phyloP scores from a whole-genome alignment of 2,113 vertebrate species.

The Murina feae region DNA sequence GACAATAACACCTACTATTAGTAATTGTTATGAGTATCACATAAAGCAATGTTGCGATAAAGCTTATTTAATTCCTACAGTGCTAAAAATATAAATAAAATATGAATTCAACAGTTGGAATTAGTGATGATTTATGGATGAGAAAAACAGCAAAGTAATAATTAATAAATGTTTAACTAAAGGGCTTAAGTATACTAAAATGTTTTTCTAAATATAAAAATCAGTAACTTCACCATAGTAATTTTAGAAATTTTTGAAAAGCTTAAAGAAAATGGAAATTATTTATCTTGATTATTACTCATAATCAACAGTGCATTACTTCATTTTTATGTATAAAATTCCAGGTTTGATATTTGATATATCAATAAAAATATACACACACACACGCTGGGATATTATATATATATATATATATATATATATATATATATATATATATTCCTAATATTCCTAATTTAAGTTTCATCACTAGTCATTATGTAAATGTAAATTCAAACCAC shows the following conservation, averaged over 20 bases:
- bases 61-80: not conserved
- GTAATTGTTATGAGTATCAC: not conserved
- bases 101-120: not conserved
- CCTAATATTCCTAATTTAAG: not conserved
- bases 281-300: not conserved
- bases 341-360: not conserved
- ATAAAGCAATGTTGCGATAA: not conserved
- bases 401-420: not conserved
- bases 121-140: not conserved
- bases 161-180: not conserved
- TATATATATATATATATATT: not conserved
- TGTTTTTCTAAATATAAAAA: not conserved
- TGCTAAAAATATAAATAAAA: not conserved
- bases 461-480: not conserved
- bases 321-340: not conserved
- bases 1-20: not conserved
- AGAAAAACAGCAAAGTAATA: not conserved
- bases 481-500: not conserved
- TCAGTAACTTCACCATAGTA: not conserved
- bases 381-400: not conserved
- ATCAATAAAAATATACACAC: not conserved
- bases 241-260: conserved; percentile 18
- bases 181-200: not conserved
- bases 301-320: not conserved
- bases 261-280: not conserved